phyloP scores from a whole-genome alignment of 2,797 vertebrate genomes.

The Chrosomus eos region DNA sequence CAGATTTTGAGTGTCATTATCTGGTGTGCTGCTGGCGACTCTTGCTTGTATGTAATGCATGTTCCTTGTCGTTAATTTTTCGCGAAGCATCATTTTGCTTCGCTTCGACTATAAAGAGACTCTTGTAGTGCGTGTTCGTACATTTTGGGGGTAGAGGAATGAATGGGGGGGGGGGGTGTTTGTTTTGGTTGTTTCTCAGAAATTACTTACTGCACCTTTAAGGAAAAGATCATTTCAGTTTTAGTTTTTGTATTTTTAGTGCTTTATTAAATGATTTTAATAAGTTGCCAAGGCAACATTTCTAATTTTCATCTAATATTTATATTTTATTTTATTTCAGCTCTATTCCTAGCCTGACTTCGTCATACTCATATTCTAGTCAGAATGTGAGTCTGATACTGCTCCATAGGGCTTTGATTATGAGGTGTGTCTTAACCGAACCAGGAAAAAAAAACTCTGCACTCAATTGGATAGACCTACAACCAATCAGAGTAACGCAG shows the following conservation, averaged over 20 bases:
- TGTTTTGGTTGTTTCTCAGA: not conserved
- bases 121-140: not conserved
- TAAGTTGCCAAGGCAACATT: not conserved
- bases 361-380: too few relatives aligned
- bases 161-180: not conserved
- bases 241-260: not conserved
- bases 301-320: not conserved
- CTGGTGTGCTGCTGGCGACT: too few relatives aligned
- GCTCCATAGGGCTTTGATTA: too few relatives aligned
- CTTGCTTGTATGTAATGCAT: too few relatives aligned
- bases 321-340: not conserved
- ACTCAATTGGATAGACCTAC: too few relatives aligned
- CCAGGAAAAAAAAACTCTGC: too few relatives aligned
- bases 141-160: not conserved
- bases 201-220: not conserved
- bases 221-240: not conserved
- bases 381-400: too few relatives aligned
- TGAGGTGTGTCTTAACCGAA: too few relatives aligned
- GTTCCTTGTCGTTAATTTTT: not conserved
- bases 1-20: too few relatives aligned
- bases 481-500: too few relatives aligned
- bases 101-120: not conserved
- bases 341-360: too few relatives aligned
- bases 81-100: not conserved
- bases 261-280: not conserved